These are phyloP conservation scores for Galerucella pusilla DNA, from an alignment of 2,888 invertebrate genomes.

Conservation along the genomic window DNA sequence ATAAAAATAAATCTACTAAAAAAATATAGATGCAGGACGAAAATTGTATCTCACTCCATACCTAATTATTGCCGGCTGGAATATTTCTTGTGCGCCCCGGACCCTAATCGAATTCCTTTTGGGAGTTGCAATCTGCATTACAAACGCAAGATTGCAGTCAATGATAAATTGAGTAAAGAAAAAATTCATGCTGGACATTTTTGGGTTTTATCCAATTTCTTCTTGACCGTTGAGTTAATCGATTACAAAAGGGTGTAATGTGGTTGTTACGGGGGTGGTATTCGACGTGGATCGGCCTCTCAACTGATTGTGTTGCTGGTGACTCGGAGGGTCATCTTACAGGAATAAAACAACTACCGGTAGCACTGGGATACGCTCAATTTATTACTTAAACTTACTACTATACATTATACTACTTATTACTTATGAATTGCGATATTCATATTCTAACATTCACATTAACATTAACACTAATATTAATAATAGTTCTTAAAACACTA, in stretches of 20 bases:
- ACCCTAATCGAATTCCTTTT: constrained; percentile 40
- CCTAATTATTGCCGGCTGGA: constrained; percentile 3
- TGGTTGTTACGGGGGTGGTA: too few relatives aligned
- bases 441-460: too few relatives aligned
- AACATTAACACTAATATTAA: too few relatives aligned
- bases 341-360: too few relatives aligned
- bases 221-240: constrained; percentile 29
- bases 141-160: constrained; percentile 59
- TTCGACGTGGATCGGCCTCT: too few relatives aligned
- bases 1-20: not conserved
- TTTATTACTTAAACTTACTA: too few relatives aligned
- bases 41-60: not conserved
- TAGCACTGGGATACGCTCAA: too few relatives aligned
- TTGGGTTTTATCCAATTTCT: constrained; percentile 19
- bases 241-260: constrained; percentile 16
- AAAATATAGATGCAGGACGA: not conserved
- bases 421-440: too few relatives aligned
- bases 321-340: too few relatives aligned
- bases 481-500: too few relatives aligned
- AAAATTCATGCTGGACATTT: constrained; percentile 34
- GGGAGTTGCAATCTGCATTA: constrained; percentile 59
- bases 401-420: too few relatives aligned
- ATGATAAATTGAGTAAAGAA: constrained; percentile 54
- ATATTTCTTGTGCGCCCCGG: constrained; percentile 21
- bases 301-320: too few relatives aligned